Conservation (phyloP, 1,140 invertebrate genomes). For the Yoshiicerus persimilis region DNA sequence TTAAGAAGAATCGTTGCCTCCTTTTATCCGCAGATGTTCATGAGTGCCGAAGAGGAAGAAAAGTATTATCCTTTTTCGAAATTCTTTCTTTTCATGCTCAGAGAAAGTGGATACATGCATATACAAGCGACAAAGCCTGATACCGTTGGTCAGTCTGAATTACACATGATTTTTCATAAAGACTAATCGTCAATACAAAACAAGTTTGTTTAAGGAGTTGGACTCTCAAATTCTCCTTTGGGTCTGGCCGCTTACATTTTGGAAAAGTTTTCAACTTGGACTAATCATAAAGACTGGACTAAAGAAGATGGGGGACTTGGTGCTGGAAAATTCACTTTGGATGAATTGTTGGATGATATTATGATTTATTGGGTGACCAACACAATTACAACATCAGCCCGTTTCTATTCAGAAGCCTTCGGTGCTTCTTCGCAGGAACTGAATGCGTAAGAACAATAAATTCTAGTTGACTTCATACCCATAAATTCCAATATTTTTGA, state of each 20-base stretch:
- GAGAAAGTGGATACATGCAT: constrained; percentile 49
- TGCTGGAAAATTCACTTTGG: constrained; percentile 56
- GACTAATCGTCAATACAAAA: neutral
- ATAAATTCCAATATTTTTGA: neutral
- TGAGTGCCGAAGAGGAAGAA: neutral
- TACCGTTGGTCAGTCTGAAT: constrained; percentile 22
- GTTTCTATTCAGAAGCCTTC: constrained; percentile 59
- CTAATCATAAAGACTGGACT: constrained; percentile 49
- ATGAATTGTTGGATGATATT: constrained; percentile 61
- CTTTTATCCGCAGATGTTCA: constrained; percentile 39
- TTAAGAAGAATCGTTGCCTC: constrained; percentile 61
- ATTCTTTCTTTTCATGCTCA: constrained; percentile 23
- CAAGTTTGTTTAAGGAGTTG: constrained; percentile 53
- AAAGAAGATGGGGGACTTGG: constrained; percentile 57
- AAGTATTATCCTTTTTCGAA: constrained; percentile 28
- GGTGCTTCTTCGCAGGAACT: neutral
- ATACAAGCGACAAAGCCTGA: constrained; percentile 54
- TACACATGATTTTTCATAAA: too few species aligned
- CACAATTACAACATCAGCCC: constrained; percentile 54
- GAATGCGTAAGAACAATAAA: too few species aligned
- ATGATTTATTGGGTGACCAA: constrained; percentile 61
- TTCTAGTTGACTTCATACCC: too few species aligned
- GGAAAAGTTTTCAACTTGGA: constrained; percentile 63
- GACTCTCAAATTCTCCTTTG: constrained; percentile 51
- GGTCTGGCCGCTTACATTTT: constrained; percentile 62